These are phyloP conservation scores for Girardinus metallicus DNA, from an alignment of 2,797 vertebrate genomes.

Conservation along the genomic window DNA sequence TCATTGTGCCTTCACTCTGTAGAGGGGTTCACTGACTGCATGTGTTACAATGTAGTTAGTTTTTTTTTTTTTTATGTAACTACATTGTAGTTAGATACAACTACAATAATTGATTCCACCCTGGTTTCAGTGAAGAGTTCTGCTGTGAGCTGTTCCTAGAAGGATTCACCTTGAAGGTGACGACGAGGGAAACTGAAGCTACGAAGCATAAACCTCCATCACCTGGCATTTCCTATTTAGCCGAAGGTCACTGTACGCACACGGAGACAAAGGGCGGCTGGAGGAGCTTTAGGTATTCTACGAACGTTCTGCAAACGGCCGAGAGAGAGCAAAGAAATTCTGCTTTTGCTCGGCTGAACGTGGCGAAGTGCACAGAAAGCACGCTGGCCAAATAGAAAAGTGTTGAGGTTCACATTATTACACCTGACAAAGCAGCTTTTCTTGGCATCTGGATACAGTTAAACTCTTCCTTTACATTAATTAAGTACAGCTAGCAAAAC, in stretches of 20 bases:
- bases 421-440: not conserved
- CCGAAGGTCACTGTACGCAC: conserved; percentile 19
- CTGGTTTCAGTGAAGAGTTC: not conserved
- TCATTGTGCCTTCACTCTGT: not conserved
- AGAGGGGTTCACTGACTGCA: not conserved
- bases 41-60: not conserved
- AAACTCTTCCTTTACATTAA: not conserved
- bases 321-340: conserved; percentile 2
- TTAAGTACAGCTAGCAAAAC: not conserved
- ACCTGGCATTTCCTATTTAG: conserved; percentile 7
- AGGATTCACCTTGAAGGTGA: conserved; percentile 8
- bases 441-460: not conserved
- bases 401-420: not conserved
- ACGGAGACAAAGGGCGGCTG: not conserved
- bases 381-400: not conserved
- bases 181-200: not conserved
- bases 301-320: not conserved
- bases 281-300: conserved; percentile 3
- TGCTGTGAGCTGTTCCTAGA: not conserved
- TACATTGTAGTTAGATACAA: too few relatives aligned
- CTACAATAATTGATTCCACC: not conserved
- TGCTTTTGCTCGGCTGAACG: not conserved
- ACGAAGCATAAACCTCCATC: not conserved
- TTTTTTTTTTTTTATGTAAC: too few relatives aligned
- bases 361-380: not conserved